These are phyloP conservation scores for Nothura maculosa DNA, from an alignment of 2,797 vertebrate species.

Conservation along the genomic window DNA sequence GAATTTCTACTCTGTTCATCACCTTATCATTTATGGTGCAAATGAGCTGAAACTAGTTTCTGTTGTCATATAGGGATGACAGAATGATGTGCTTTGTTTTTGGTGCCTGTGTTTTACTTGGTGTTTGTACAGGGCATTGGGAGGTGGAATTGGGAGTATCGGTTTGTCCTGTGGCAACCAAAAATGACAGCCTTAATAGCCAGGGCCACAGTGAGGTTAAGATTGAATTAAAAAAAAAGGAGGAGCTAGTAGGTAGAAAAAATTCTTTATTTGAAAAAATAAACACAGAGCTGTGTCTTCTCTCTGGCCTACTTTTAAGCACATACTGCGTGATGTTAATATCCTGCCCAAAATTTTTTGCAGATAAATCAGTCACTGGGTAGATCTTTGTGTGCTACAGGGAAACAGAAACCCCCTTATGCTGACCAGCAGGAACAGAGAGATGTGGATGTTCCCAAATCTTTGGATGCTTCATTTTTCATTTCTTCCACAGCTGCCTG, in stretches of 20 bases:
- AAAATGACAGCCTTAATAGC: neutral
- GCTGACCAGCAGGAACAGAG: neutral
- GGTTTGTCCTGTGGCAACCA: neutral
- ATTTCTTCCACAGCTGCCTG: neutral
- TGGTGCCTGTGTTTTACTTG: neutral
- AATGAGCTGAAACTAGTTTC: neutral
- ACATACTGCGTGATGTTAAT: neutral
- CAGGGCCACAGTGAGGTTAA: neutral
- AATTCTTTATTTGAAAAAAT: neutral
- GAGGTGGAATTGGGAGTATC: neutral
- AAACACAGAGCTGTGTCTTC: fast-evolving
- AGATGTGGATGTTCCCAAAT: neutral
- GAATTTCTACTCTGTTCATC: fast-evolving
- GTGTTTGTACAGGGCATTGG: neutral
- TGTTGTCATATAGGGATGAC: neutral
- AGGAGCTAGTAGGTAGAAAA: neutral
- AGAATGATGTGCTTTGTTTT: neutral
- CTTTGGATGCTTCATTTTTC: neutral
- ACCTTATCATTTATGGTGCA: neutral
- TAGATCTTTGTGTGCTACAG: neutral
- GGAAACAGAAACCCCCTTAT: neutral
- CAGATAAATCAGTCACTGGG: neutral
- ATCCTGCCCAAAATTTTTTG: neutral
- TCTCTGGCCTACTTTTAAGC: neutral
- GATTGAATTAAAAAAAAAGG: neutral